Percentiles rank a stretch among this genome's conserved stretches.
Evolutionary conservation across 2,797 vertebrate genomes (phyloP).

Genomic region (Urosaurus nigricauda): DNA sequence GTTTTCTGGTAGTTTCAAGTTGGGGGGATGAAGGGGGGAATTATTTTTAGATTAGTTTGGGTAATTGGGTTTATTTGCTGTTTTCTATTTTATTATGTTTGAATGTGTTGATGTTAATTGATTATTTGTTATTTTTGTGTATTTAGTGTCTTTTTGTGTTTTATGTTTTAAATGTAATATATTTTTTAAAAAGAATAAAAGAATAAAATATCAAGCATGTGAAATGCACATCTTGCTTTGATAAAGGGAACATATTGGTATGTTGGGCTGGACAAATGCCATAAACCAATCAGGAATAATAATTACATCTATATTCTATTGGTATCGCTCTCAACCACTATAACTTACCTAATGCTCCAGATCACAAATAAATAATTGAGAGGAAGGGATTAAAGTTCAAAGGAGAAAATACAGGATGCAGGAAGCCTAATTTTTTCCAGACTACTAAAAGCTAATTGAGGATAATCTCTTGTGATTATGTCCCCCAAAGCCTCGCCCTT

Average conservation of each 20-base stretch:
- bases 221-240: background rate
- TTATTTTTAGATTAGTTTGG: too few species aligned
- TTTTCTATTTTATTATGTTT: too few species aligned
- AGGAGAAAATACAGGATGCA: background rate
- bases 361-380: background rate
- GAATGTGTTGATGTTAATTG: too few species aligned
- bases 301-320: background rate
- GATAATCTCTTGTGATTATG: background rate
- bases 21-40: too few species aligned
- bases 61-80: too few species aligned
- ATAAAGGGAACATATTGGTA: background rate
- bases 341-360: background rate
- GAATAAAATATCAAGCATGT: slow-evolving; percentile 16
- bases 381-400: slow-evolving; percentile 12
- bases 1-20: too few species aligned
- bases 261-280: background rate
- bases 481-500: background rate
- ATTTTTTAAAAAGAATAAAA: too few species aligned
- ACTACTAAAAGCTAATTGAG: background rate
- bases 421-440: background rate
- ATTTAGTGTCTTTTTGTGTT: too few species aligned
- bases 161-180: too few species aligned
- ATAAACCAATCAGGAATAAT: background rate
- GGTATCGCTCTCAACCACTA: background rate
- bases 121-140: too few species aligned